Base-by-base conservation (phyloP, 2,113 vertebrate species). In the Ancistrus triradiatus region DNA sequence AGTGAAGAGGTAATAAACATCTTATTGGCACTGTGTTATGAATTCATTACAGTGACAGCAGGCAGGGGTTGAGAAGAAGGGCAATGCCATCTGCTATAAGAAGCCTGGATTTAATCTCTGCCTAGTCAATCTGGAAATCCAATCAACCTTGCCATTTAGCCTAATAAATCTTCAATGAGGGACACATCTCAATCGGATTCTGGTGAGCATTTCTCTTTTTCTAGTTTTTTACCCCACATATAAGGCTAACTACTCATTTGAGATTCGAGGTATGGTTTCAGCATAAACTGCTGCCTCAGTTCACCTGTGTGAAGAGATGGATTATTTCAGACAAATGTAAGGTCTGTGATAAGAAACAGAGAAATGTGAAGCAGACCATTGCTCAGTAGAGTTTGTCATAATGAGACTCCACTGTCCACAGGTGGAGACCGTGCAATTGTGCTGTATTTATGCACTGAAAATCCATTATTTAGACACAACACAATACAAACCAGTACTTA, bases 31-130 rank as follows among this genome's bases (percentile, higher is more conserved):
- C 31, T 22, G 53, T 70, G 63, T 71, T 73, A 74, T 61, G 69
- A 77, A 74, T 79, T 84, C 55, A 79, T 79, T 75, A 80, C 37
- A 66, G 55, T 38, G 37, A 74, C 50, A 50, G 69, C 70, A 66
- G 35, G 28, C 57, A 14, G 55, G 57, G 57, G 33, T n/a, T 38
- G 40, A 44, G 55, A 37, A 58, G 50, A 63, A 59, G 48, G 50
- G 28, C 13, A 66, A 52, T 50, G 68, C 68, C 59, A 73, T 75
- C 40, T 72, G 28, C 55, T 55, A 53, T 59, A 49, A 53, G 35
- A 72, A 58, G 25, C 14, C 33, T 37, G 56, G 40, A 40, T 69
- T 66, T 69, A 64, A 72, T 74, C 47, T 69, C 59, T 63, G 63
- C 40, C 18, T n/a, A 31, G 44, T 27, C 57, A 63, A 59, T 63